Evolutionary conservation across 2,797 vertebrate species (phyloP).

Genomic region (Hozukius guyotensis): DNA sequence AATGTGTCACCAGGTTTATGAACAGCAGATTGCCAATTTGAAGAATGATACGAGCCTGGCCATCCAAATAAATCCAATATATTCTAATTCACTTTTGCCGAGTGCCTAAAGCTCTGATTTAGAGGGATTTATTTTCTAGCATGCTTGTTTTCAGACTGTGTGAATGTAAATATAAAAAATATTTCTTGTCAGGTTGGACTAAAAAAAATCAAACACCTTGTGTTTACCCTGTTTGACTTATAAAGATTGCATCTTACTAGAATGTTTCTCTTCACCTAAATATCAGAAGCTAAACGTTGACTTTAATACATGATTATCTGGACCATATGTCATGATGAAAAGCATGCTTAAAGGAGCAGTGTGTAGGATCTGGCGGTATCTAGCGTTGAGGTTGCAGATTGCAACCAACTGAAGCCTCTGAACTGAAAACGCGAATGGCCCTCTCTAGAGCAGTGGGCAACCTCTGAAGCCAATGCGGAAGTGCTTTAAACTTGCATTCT

Average conservation of each 20-base stretch:
- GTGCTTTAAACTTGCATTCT: background rate
- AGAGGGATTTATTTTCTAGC: conserved; percentile 23
- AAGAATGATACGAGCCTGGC: conserved; percentile 41
- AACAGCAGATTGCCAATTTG: conserved; percentile 69
- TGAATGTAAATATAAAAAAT: conserved; percentile 11
- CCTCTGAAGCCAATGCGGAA: background rate
- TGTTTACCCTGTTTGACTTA: background rate
- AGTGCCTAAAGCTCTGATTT: background rate
- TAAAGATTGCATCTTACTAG: background rate
- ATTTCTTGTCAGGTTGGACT: conserved; percentile 1
- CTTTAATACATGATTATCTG: background rate
- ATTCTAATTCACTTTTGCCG: conserved; percentile 45
- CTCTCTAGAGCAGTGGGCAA: too few species aligned
- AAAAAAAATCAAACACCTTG: background rate
- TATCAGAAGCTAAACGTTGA: background rate
- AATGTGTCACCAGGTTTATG: conserved; percentile 54
- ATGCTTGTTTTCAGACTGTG: conserved; percentile 20
- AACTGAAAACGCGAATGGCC: too few species aligned
- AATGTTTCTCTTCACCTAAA: background rate
- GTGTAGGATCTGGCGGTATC: too few species aligned
- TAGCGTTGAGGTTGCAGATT: background rate
- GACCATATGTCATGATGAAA: background rate
- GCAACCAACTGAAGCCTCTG: too few species aligned
- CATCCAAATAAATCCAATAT: conserved; percentile 48
- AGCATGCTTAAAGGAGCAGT: background rate